Percentiles rank a stretch among this genome's conserved stretches.
Evolutionary conservation across 2,113 vertebrate genomes (phyloP).

Genomic region (Prolemur simus): DNA sequence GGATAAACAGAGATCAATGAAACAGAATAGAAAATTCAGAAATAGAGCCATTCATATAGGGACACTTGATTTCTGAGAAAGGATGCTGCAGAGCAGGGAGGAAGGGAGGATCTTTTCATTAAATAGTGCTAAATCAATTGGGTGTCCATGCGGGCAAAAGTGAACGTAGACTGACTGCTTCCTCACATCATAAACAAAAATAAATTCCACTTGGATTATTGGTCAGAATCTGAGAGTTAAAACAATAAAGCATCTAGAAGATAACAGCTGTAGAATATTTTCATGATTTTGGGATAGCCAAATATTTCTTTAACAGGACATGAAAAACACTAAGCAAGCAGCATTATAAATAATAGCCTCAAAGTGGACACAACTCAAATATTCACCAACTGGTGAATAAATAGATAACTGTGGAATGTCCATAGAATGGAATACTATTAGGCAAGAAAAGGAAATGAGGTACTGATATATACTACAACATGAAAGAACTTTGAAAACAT

Average conservation of each 20-base stretch:
- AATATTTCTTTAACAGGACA: not conserved
- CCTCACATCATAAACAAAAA: not conserved
- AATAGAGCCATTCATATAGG: not conserved
- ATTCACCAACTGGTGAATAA: not conserved
- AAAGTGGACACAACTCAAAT: not conserved
- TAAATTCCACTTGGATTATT: not conserved
- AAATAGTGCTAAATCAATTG: not conserved
- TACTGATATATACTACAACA: not conserved
- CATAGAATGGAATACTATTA: not conserved
- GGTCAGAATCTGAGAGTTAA: not conserved
- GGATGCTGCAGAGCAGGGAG: not conserved
- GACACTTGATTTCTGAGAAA: not conserved
- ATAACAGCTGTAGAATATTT: not conserved
- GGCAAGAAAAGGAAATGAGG: not conserved
- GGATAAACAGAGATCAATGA: not conserved
- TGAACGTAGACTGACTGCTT: not conserved
- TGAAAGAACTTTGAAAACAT: not conserved
- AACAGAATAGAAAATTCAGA: not conserved
- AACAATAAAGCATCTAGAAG: not conserved
- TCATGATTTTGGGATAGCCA: not conserved
- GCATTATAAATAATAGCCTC: not conserved
- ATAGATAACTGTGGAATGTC: not conserved
- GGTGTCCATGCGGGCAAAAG: not conserved
- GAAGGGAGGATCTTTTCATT: not conserved
- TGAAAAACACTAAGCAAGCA: not conserved